Base-by-base conservation (phyloP, 2,888 invertebrate species). In the Meiosimyza decipiens region DNA sequence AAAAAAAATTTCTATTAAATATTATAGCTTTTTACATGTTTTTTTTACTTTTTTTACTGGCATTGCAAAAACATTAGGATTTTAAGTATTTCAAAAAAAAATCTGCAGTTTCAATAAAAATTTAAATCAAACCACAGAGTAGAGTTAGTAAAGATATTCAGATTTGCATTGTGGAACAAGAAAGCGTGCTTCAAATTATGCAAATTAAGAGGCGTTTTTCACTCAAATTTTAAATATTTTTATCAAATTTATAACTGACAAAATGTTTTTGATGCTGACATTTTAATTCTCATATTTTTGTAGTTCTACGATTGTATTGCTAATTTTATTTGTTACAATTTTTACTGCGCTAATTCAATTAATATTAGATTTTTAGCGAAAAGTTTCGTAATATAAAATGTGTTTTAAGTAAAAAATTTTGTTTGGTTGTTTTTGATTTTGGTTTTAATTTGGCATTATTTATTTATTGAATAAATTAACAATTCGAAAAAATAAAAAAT, bases 261-360 rank as follows among this genome's bases (percentile, higher is more conserved):
- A 87, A 87, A 87, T 87, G 87, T 86, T 87, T 87, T 87, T 87
- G 86, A 84, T 86, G 87, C 85, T 85, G 83, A 84, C 84, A 74
- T 80, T 62, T 57, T 71, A 47, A 68, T 62, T 18, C 47, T 60
- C 50, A 18, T 59, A 67, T 51, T 51, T 70, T 57, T 63, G 62
- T 65, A 54, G 22, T 71, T 66, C 47, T 52, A 16, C 47, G 15
- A 28, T 18, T 69, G 47, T 13, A 49, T 62, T 67, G 18, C 60
- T 59, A 50, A 50, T 15, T 73, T 71, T 71, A 66, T 72, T 66
- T 68, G 33, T 72, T 60, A 54, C 22, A 70, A 71, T 51, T 60
- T 54, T 60, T 71, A 12, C 55, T 66, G 71, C 57, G 40, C 40
- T 40, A 40, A 71, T 54, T 51, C 50, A 65, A 52, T 54, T 33